Base-by-base conservation (phyloP, 2,888 invertebrate genomes). In the Hirtodrosophila trivittata region DNA sequence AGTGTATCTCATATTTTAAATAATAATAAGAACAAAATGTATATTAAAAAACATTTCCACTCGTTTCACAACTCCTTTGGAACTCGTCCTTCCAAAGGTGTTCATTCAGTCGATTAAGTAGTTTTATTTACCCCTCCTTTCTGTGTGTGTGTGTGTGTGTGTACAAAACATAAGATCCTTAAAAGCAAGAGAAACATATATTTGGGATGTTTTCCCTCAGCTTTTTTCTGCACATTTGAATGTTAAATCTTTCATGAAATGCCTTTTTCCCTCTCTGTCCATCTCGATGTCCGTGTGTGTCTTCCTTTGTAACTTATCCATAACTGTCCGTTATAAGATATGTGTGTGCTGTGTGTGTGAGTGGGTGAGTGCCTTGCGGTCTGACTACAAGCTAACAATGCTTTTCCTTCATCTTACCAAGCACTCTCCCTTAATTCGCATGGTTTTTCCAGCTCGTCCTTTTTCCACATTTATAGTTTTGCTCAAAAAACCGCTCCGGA, bases 231-330 rank as follows among this genome's bases (percentile, higher is more conserved):
- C 89, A 78, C 88, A 87, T 89, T 89, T 89, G 83, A 89, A 90
- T 89, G 89, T 87, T 90, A 89, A 90, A 90, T 90, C 88, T 89
- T 88, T 87, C 87, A 90, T 89, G 85, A 90, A 90, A 89, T 87
- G 66, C 67, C 70, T 75, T 72, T 70, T 72, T 75, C 66, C 66
- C 69, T 63, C 37, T 46, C 21, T 46, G 6, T 59, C 46, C 28
- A 52, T 39, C 43, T 52, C 12, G 13, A 35, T 30, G 38, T 51
- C 14, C 41, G 14, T 26, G 37, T 50, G 32, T 58, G 47, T 50
- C 35, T 38, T 41, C 38, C 50, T 56, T 51, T 71, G 62, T 45
- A 71, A 71, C 63, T 71, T 71, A 69, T 77, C 73, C 71, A 72
- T 63, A 66, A 71, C 82, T 71, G 66, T 74, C 67, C 64, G 50